Conservation (phyloP, 1,140 invertebrate species). For the Lineus longissimus region DNA sequence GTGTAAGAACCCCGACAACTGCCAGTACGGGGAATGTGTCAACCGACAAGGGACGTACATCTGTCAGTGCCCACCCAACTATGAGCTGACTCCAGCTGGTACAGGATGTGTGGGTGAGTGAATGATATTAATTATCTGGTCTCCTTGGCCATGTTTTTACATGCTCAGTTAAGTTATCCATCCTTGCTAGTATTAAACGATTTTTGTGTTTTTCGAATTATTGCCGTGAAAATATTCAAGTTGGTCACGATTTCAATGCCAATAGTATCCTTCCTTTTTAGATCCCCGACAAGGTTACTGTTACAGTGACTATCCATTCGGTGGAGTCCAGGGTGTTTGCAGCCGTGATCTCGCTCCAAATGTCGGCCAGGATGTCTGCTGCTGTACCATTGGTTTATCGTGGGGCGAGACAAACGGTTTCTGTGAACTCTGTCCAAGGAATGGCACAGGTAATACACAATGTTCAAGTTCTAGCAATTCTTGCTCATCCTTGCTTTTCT, state of each 20-base stretch:
- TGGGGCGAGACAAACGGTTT: constrained; percentile 67
- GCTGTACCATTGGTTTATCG: constrained; percentile 77
- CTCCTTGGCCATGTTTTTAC: no score
- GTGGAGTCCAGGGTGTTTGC: constrained; percentile 54
- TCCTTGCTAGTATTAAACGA: no score
- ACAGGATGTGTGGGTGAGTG: constrained; percentile 68
- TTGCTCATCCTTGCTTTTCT: no score
- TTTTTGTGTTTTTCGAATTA: no score
- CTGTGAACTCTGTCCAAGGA: constrained; percentile 74
- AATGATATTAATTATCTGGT: neutral
- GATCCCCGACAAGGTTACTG: constrained; percentile 76
- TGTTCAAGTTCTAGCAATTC: no score
- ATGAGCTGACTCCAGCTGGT: constrained; percentile 63
- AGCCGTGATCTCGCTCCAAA: constrained; percentile 59
- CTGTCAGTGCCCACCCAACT: constrained; percentile 70
- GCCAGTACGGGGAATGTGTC: constrained; percentile 64
- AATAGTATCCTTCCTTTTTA: constrained; percentile 52
- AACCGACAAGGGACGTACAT: constrained; percentile 74
- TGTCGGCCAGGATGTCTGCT: constrained; percentile 76
- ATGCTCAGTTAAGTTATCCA: no score
- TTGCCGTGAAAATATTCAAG: no score
- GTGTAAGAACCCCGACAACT: constrained; percentile 62
- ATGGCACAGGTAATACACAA: constrained; percentile 50
- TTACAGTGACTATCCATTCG: constrained; percentile 62
- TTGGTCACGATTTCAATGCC: constrained; percentile 26